Evolutionary conservation across 1,140 invertebrate genomes (phyloP), one percentile per base, ranked within the genome.

Genomic region (Drosophila serrata): DNA sequence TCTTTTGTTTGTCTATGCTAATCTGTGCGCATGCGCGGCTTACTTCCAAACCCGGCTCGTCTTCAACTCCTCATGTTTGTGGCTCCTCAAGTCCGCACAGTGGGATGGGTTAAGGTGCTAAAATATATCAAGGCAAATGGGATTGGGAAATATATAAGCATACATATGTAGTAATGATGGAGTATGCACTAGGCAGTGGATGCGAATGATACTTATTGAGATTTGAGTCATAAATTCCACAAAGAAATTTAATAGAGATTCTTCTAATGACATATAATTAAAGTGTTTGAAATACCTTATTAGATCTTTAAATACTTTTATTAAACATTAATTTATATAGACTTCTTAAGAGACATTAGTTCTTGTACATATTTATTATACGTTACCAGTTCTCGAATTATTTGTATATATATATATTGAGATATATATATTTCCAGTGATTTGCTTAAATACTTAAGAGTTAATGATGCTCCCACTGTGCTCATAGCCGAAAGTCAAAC

Each of bases 1-100:
- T 63, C 73, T 73, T 62, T 85, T 85, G 82, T 86, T 85, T 81
- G 67, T 17, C 62, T 81, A 85, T 85, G 82, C 82, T 86, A 85
- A 85, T 85, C 78, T 65, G 45, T 68, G 76, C 82, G 82, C 82
- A 87, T 87, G 82, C 75, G 79, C 82, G 82, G 48, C 81, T 59
- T 40, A 46, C 62, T 73, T 64, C 35, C 62, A 45, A 31, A 31
- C 24, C 40, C 45, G 43, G 22, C 62, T 58, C 62, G 31, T 58
- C 40, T 19, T 31, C 68, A 29, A 9, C 49, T 22, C 49, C 31
- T 15, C 48, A 13, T 7, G 17, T 27, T 27, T 24, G 43, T 11
- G 43, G 46, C 65, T 57, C 19, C 68, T 51, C 29, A 48, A 59
- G 40, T 24, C 43, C 8, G 29, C 40, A 76, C 73, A 75, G 70